These are phyloP conservation scores for Epistrophe grossulariae DNA, from an alignment of 2,888 invertebrate species.

Conservation along the genomic window DNA sequence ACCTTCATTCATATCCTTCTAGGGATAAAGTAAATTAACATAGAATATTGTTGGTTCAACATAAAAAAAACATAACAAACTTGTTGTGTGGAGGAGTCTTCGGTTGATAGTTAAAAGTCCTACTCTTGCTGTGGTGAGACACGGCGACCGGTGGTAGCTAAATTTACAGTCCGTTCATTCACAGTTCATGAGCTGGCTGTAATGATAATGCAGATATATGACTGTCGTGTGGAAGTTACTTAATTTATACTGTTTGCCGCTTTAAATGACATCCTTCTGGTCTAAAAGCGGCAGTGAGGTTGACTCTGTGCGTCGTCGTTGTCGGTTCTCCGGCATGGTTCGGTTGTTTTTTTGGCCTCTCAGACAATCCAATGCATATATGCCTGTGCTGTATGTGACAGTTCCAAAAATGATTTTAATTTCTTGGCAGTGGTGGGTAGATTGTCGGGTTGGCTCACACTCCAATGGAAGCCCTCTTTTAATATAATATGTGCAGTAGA, in stretches of 20 bases:
- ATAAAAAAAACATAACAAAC: neutral
- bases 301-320: constrained; percentile 16
- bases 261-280: constrained; percentile 75
- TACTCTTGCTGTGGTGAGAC: no score
- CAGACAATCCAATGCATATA: constrained; percentile 1
- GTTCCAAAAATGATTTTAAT: constrained; percentile 74
- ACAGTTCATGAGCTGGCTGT: constrained; percentile 57
- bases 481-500: neutral
- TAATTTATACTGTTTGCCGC: constrained; percentile 71
- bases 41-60: neutral
- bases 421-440: constrained; percentile 68
- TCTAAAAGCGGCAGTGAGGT: constrained; percentile 53
- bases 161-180: constrained; percentile 65
- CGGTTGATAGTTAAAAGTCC: neutral
- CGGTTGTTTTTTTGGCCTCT: constrained; percentile 2
- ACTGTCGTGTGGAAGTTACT: constrained; percentile 74
- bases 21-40: neutral
- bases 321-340: neutral
- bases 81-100: neutral
- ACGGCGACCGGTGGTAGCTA: no score
- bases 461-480: constrained; percentile 27
- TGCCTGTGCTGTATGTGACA: constrained; percentile 52
- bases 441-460: constrained; percentile 44
- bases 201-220: constrained; percentile 75
- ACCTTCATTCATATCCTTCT: no score